A percentile compares a stretch with the other conserved stretches of the same genome.
These are phyloP conservation scores for Cotesia vestalis DNA, from an alignment of 1,140 invertebrate species.

Conservation along the genomic window DNA sequence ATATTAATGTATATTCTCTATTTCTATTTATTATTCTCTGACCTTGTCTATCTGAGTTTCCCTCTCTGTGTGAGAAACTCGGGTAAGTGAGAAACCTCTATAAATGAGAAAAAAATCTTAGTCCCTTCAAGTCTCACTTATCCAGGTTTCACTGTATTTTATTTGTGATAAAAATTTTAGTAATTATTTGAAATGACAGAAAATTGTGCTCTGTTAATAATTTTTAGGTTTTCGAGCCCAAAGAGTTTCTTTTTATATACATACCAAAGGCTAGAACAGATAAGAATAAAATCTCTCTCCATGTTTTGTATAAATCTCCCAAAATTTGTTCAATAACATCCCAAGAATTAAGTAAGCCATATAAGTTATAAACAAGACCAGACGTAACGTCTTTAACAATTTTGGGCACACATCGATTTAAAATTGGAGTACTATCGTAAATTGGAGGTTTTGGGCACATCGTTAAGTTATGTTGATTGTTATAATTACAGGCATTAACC, in stretches of 20 bases:
- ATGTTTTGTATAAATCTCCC: constrained; percentile 86
- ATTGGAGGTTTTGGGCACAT: constrained; percentile 79
- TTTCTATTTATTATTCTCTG: too few species aligned
- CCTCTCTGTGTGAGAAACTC: too few species aligned
- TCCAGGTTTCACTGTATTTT: too few species aligned
- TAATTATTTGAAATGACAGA: too few species aligned
- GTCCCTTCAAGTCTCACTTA: too few species aligned
- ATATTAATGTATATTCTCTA: too few species aligned
- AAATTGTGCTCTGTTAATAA: too few species aligned
- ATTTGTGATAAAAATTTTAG: too few species aligned
- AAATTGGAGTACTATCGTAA: constrained; percentile 77
- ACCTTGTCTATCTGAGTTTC: too few species aligned
- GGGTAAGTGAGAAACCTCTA: too few species aligned
- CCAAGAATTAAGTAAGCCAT: constrained; percentile 85
- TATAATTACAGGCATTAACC: constrained; percentile 57
- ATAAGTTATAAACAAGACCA: constrained; percentile 75
- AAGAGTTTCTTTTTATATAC: constrained; percentile 44
- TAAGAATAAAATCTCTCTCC: constrained; percentile 85
- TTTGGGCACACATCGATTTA: constrained; percentile 89
- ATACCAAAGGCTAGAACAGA: constrained; percentile 84
- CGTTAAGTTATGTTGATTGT: constrained; percentile 70
- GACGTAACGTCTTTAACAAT: constrained; percentile 70
- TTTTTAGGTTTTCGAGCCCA: too few species aligned
- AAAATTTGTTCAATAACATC: constrained; percentile 88
- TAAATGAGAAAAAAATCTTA: too few species aligned